A percentile compares a stretch with the other conserved stretches of the same genome.
Conservation (phyloP, 2,888 invertebrate species). For the Eupsilia transversa region DNA sequence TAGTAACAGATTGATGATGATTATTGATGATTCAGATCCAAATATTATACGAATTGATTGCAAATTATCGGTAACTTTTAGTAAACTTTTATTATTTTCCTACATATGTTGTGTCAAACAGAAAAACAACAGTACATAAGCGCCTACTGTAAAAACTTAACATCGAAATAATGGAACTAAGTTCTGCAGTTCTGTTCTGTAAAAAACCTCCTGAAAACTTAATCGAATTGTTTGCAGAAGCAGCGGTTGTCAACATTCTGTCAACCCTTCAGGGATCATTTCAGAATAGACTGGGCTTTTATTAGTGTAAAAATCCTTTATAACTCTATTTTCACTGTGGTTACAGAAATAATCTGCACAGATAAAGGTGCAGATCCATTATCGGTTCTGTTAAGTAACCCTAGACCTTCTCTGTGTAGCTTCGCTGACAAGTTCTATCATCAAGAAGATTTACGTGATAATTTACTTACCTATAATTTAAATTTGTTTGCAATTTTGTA, state of each 20-base stretch:
- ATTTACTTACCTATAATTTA: neutral
- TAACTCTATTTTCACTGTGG: neutral
- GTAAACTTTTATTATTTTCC: neutral
- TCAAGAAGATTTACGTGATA: neutral
- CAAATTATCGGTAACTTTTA: neutral
- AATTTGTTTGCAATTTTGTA: neutral
- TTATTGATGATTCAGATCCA: neutral
- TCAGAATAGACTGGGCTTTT: neutral
- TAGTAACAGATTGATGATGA: neutral
- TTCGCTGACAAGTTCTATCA: neutral
- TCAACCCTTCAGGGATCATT: neutral
- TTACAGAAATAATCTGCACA: neutral
- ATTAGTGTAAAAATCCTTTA: neutral
- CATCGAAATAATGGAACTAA: neutral
- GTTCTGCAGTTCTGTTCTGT: neutral
- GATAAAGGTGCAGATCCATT: neutral
- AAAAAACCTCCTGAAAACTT: neutral
- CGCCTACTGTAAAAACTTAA: neutral
- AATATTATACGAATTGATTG: neutral
- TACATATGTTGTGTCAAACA: too few relatives aligned
- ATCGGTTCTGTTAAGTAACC: too few relatives aligned
- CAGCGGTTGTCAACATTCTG: neutral
- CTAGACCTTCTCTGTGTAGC: neutral
- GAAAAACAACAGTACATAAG: neutral
- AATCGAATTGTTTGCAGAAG: neutral